Conservation (phyloP, 2,888 invertebrate genomes). For the Drosophila fulvimacula region DNA sequence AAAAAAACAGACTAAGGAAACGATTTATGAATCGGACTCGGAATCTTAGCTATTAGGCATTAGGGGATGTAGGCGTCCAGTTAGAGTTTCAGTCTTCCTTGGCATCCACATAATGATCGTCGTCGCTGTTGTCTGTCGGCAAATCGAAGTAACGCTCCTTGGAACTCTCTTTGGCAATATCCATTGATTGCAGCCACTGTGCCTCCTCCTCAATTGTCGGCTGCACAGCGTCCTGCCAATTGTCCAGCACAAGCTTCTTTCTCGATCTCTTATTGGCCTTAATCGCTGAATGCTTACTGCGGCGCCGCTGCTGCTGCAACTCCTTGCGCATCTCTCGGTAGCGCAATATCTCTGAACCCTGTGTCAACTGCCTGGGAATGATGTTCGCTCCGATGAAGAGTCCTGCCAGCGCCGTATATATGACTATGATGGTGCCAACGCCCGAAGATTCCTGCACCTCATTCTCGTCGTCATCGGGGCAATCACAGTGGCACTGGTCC, state of each 20-base stretch:
- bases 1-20: background rate
- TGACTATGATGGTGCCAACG: constrained; percentile 19
- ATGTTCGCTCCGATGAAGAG: constrained; percentile 25
- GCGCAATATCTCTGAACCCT: background rate
- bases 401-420: constrained; percentile 30
- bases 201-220: constrained; percentile 16
- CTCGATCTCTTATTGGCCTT: background rate
- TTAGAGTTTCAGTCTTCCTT: background rate
- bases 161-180: background rate
- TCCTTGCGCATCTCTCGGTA: constrained; percentile 7
- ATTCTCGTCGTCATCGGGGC: background rate
- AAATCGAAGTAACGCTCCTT: constrained; percentile 9
- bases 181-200: background rate
- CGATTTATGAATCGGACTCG: background rate
- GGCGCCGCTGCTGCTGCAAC: constrained; percentile 4
- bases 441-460: constrained; percentile 47
- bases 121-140: constrained; percentile 8
- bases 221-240: constrained; percentile 21
- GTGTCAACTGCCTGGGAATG: constrained; percentile 10
- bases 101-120: constrained; percentile 29
- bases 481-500: constrained; percentile 11
- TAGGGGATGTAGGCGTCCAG: background rate
- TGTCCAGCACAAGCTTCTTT: constrained; percentile 8
- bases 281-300: background rate
- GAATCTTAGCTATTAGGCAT: background rate